phyloP scores from a whole-genome alignment of 2,888 invertebrate genomes.

The Apotomis turbidana region DNA sequence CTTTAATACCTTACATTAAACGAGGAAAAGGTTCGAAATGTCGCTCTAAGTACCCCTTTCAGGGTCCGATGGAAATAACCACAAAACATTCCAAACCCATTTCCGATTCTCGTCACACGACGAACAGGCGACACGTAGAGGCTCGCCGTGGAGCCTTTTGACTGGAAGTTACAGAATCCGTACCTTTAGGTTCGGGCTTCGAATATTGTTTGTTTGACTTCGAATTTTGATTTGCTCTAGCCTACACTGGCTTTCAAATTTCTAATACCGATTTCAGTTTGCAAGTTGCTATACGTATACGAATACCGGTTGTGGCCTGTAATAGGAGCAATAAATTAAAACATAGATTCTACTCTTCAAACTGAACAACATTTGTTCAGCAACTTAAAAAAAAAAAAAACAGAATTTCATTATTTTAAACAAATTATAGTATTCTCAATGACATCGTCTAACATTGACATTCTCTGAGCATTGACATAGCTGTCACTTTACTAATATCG shows the following conservation, averaged over 20 bases:
- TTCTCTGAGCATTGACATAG: too few species aligned
- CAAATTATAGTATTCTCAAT: too few species aligned
- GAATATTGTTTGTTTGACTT: constrained; percentile 32
- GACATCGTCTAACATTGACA: too few species aligned
- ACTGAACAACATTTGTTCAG: too few species aligned
- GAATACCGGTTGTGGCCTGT: too few species aligned
- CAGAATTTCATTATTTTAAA: too few species aligned
- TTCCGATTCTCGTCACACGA: constrained; percentile 78
- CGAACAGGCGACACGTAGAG: constrained; percentile 68
- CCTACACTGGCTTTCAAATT: neutral
- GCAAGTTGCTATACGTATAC: too few species aligned
- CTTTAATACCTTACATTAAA: constrained; percentile 50
- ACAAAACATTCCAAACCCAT: constrained; percentile 75
- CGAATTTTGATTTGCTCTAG: neutral
- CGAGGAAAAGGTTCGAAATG: constrained; percentile 71
- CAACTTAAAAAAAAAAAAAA: too few species aligned
- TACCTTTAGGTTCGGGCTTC: constrained; percentile 29
- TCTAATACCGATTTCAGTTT: too few species aligned
- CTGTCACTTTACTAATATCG: too few species aligned
- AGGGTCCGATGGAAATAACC: constrained; percentile 78
- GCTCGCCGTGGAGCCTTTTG: constrained; percentile 53
- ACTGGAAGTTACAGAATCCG: constrained; percentile 39
- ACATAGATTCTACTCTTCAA: too few species aligned
- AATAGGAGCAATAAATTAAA: too few species aligned
- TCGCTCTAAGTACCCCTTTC: constrained; percentile 70